A percentile compares a stretch with the other conserved stretches of the same genome.
These are phyloP conservation scores for Puma concolor DNA, from an alignment of 2,113 vertebrate genomes.

Conservation along the genomic window DNA sequence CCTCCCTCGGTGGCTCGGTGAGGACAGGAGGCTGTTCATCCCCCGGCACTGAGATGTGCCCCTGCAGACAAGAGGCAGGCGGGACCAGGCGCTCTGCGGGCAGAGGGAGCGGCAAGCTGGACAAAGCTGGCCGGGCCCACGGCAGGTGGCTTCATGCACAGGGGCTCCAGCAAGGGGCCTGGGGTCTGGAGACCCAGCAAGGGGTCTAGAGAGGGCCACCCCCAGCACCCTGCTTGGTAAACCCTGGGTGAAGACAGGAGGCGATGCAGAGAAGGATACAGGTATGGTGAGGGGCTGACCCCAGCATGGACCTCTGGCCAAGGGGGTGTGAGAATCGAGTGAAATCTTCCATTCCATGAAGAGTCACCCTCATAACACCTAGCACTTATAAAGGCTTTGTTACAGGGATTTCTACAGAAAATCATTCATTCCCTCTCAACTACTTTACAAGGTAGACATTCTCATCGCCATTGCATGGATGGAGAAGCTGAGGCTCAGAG, in stretches of 20 bases:
- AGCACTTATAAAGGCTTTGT: not conserved
- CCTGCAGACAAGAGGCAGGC: no score
- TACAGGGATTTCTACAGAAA: not conserved
- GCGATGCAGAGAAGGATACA: fast-evolving
- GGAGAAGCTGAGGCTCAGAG: not conserved
- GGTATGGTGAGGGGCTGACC: no score
- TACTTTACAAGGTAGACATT: not conserved
- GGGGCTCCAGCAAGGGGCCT: no score
- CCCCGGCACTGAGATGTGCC: not conserved
- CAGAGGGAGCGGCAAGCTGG: not conserved
- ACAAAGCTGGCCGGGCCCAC: not conserved
- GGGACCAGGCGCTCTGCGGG: not conserved
- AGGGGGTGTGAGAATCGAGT: not conserved
- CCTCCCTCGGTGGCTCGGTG: not conserved
- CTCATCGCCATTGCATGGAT: not conserved
- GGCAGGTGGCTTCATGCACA: not conserved
- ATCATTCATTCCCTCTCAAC: not conserved
- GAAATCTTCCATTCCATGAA: not conserved
- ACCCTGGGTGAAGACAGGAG: no score
- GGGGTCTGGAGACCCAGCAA: not conserved
- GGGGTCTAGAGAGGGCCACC: no score
- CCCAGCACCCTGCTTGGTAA: fast-evolving
- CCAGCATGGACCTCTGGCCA: not conserved
- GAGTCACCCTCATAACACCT: not conserved
- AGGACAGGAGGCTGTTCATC: not conserved